These are phyloP conservation scores for Berghia stephanieae DNA, from an alignment of 1,140 invertebrate species.

Conservation along the genomic window DNA sequence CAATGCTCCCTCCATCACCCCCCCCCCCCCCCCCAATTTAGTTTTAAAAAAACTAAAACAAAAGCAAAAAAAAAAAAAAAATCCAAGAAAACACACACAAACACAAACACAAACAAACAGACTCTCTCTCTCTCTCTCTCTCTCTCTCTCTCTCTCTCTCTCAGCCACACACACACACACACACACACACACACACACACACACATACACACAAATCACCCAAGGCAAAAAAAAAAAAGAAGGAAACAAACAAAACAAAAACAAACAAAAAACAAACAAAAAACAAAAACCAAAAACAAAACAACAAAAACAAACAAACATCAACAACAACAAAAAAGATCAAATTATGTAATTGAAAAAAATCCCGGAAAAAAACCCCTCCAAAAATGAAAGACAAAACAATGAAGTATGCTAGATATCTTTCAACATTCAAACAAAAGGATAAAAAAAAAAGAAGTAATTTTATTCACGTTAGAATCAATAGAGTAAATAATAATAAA, in stretches of 20 bases:
- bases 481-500: not conserved
- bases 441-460: not conserved
- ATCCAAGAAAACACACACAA: not conserved
- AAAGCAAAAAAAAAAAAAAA: not conserved
- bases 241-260: not conserved
- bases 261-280: not conserved
- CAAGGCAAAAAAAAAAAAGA: not conserved
- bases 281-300: not conserved
- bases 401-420: too few species aligned
- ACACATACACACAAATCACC: not conserved
- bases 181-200: not conserved
- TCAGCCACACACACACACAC: not conserved
- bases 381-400: not conserved
- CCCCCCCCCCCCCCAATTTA: not conserved
- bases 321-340: not conserved
- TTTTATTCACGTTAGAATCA: not conserved
- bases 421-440: not conserved
- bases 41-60: not conserved
- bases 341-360: not conserved
- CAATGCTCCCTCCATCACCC: not conserved
- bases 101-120: not conserved
- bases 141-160: not conserved
- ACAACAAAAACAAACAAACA: not conserved
- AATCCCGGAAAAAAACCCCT: too few species aligned
- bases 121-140: conserved; percentile 3